These are phyloP conservation scores for Malurus leucopterus DNA, from an alignment of 2,797 vertebrate species.

Conservation along the genomic window DNA sequence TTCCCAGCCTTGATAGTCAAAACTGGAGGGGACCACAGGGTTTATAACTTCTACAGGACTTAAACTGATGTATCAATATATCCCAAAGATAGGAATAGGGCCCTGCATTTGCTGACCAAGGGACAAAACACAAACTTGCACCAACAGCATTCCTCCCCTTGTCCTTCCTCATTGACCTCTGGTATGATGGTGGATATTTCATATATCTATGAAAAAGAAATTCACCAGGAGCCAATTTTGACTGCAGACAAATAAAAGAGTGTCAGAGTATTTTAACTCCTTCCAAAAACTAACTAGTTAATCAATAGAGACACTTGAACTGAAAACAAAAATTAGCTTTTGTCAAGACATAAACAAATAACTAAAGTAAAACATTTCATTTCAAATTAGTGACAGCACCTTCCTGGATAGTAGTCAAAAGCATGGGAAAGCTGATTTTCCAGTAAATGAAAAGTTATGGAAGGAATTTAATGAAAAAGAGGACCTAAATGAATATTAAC, in stretches of 20 bases:
- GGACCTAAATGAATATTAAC: background rate
- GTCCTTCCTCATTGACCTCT: background rate
- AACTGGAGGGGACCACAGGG: background rate
- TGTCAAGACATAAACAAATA: background rate
- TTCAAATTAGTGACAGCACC: background rate
- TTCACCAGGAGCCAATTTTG: background rate
- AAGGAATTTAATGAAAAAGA: background rate
- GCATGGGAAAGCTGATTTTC: background rate
- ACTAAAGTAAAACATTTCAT: background rate
- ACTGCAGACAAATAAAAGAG: background rate
- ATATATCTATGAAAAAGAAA: background rate
- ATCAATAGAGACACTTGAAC: background rate
- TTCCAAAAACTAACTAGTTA: background rate
- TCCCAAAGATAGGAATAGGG: background rate
- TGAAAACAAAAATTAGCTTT: background rate
- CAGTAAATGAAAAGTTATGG: background rate
- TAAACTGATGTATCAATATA: background rate
- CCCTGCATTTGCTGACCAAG: background rate
- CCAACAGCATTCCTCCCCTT: rapidly evolving
- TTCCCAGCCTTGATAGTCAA: background rate
- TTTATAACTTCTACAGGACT: background rate
- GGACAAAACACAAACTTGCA: background rate
- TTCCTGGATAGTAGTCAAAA: background rate
- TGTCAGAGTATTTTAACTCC: background rate
- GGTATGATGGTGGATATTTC: background rate